Base-by-base conservation (phyloP, 2,113 vertebrate species). In the Motacilla tschutschensis region DNA sequence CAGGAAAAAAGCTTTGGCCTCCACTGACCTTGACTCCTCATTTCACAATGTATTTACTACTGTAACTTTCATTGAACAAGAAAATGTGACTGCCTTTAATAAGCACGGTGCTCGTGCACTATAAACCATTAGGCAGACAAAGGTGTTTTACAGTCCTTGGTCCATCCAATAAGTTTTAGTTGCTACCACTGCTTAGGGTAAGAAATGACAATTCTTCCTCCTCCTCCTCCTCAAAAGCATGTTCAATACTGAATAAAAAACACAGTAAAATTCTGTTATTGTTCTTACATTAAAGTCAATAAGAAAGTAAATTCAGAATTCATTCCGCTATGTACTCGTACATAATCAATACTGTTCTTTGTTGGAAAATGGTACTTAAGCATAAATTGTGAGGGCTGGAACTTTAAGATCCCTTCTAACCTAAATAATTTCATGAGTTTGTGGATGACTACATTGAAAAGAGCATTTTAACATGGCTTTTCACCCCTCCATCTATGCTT, bases 121-220 rank as follows among this genome's bases (percentile, higher is more conserved):
- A 91, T 95, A 95, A 95, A 90, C 62, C 82, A 93, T 93, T 90
- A 94, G 91, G 85, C 13, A 17, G 75, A 83, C 70, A 93, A 93
- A 93, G 73, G 60, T 75, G 91, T 76, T 94, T 87, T 92, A 60
- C 55, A 78, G 63, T 33, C 67, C 88, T 95, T 71, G 88, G 59
- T 79, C 44, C 60, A 66, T 54, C 92, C 64, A 96, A 94, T 91
- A 95, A 84, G 83, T 82, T 92, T 82, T 59, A 54, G 55, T 94
- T 94, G 59, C 22, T 54, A 38, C 10, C 22, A 35, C 46, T 87
- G 22, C 35, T 59, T 53, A 59, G 24, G 64, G 40, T 26, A 76
- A 50, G 81, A 38, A 87, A 48, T 59, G 76, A 91, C 58, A 43
- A 50, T 81, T 59, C 31, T 36, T 72, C 66, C 43, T 67, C 35